Evolutionary conservation across 2,797 vertebrate species (phyloP).

Genomic region (Bradypodion pumilum): DNA sequence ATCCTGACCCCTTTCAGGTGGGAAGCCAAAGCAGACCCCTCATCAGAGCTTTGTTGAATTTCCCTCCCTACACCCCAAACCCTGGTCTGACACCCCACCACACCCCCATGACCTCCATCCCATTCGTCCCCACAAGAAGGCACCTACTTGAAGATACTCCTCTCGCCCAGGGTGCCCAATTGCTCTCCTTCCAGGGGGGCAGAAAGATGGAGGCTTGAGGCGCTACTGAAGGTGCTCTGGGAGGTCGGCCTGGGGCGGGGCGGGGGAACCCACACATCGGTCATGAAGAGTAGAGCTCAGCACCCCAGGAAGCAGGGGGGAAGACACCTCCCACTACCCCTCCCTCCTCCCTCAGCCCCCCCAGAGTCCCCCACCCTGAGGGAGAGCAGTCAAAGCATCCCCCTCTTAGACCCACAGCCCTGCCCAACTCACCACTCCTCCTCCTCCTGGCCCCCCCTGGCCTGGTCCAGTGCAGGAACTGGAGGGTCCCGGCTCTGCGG

Average conservation of each 20-base stretch:
- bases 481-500: not conserved
- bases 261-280: not conserved
- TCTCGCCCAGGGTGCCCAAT: constrained; percentile 58
- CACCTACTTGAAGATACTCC: constrained; percentile 83
- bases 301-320: too few species aligned
- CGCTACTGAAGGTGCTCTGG: constrained; percentile 55
- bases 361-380: too few species aligned
- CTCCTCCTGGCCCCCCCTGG: rapidly evolving
- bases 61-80: not conserved
- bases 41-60: too few species aligned
- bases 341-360: too few species aligned
- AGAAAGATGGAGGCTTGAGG: constrained; percentile 40
- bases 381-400: too few species aligned
- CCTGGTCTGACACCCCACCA: not conserved
- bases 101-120: not conserved
- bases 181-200: constrained; percentile 49
- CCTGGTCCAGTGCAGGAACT: not conserved
- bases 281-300: too few species aligned
- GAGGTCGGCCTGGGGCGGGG: constrained; percentile 61
- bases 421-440: not conserved
- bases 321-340: too few species aligned
- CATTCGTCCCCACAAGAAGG: too few species aligned
- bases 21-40: too few species aligned
- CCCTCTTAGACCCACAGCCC: not conserved
- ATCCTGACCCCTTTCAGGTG: too few species aligned